Conservation (phyloP, 2,888 invertebrate genomes). For the Acleris emargana region DNA sequence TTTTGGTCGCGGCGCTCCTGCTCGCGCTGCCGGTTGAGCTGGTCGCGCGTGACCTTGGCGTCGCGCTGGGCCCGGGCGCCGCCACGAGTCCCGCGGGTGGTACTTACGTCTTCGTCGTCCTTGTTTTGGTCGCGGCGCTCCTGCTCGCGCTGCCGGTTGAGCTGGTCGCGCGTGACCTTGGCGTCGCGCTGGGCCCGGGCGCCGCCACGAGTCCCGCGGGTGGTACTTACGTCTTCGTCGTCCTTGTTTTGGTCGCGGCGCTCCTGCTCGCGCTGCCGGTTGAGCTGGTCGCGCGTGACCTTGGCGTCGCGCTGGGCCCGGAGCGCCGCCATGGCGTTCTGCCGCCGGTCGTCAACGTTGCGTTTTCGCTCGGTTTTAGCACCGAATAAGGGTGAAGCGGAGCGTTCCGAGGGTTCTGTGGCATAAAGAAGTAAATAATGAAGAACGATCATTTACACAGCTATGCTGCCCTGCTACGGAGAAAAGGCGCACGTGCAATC, state of each 20-base stretch:
- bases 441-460: too few relatives aligned
- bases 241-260: conserved; percentile 69
- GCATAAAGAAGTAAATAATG: too few relatives aligned
- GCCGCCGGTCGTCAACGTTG: conserved; percentile 95
- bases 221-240: conserved; percentile 61
- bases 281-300: conserved; percentile 87
- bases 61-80: conserved; percentile 95
- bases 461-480: too few relatives aligned
- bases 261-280: conserved; percentile 71
- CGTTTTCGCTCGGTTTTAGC: conserved; percentile 88
- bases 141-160: conserved; percentile 73
- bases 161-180: conserved; percentile 89
- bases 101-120: conserved; percentile 64
- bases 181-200: conserved; percentile 96
- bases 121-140: conserved; percentile 72
- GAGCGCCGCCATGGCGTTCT: conserved; percentile 96
- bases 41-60: conserved; percentile 91
- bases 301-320: conserved; percentile 96
- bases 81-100: conserved; percentile 85
- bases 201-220: conserved; percentile 87
- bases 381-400: conserved; percentile 81
- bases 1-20: conserved; percentile 71
- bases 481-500: too few relatives aligned
- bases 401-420: conserved; percentile 61
- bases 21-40: conserved; percentile 78